These are phyloP conservation scores for Pachyuromys duprasi DNA, from an alignment of 2,797 vertebrate genomes.

Conservation along the genomic window DNA sequence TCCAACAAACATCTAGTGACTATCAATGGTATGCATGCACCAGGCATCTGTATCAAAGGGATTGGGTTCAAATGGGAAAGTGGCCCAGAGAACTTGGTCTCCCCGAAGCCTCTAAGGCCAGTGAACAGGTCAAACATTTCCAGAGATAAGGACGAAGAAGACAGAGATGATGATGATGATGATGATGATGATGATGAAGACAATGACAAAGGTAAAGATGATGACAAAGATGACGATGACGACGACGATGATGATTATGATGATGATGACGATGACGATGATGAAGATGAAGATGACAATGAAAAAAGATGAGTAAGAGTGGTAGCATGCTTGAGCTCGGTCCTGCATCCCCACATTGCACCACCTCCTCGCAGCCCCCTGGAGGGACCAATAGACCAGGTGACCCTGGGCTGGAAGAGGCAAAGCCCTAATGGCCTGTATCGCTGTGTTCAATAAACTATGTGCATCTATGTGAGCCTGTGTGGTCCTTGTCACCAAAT, in stretches of 20 bases:
- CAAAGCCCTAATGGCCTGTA: neutral
- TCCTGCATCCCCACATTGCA: neutral
- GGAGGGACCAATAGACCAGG: neutral
- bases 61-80: neutral
- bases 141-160: neutral
- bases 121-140: accelerated
- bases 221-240: neutral
- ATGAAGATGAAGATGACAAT: neutral
- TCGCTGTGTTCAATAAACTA: neutral
- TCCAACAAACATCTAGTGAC: neutral
- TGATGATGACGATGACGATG: neutral
- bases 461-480: neutral
- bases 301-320: neutral
- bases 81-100: neutral
- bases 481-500: neutral
- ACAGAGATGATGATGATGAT: neutral
- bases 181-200: neutral
- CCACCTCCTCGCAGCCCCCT: neutral
- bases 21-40: neutral
- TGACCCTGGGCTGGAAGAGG: neutral
- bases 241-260: neutral
- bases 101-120: neutral
- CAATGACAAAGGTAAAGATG: neutral
- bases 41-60: neutral
- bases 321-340: neutral